Evolutionary conservation across 2,797 vertebrate genomes (phyloP).

Genomic region (Thaleichthys pacificus): DNA sequence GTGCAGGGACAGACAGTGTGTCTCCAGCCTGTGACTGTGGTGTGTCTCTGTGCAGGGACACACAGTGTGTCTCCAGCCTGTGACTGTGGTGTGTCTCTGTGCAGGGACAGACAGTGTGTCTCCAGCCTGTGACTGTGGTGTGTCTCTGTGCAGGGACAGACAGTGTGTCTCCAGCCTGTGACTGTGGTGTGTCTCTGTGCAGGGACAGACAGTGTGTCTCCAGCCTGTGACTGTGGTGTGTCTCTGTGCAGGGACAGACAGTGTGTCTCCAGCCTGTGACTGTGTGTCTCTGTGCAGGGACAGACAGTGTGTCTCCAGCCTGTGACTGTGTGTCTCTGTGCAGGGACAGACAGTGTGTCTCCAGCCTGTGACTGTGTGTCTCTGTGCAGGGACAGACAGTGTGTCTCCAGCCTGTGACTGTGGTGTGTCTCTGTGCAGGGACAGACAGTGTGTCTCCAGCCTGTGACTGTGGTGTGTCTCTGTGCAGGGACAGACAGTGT

Average conservation of each 20-base stretch:
- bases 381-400: not conserved
- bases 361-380: constrained; percentile 54
- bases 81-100: constrained; percentile 1
- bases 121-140: constrained; percentile 20
- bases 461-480: constrained; percentile 21
- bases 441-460: not conserved
- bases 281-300: not conserved
- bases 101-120: not conserved
- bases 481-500: not conserved
- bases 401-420: constrained; percentile 29
- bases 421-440: not conserved
- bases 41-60: constrained; percentile 11
- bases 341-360: not conserved
- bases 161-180: constrained; percentile 23
- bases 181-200: not conserved
- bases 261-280: constrained; percentile 30
- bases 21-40: constrained; percentile 73
- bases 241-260: not conserved
- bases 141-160: not conserved
- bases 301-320: constrained; percentile 2
- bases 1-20: constrained; percentile 78
- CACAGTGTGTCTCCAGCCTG: constrained; percentile 13
- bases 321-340: constrained; percentile 15
- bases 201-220: not conserved
- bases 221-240: constrained; percentile 20